Evolutionary conservation across 1,140 invertebrate species (phyloP).

Genomic region (Artemia franciscana): DNA sequence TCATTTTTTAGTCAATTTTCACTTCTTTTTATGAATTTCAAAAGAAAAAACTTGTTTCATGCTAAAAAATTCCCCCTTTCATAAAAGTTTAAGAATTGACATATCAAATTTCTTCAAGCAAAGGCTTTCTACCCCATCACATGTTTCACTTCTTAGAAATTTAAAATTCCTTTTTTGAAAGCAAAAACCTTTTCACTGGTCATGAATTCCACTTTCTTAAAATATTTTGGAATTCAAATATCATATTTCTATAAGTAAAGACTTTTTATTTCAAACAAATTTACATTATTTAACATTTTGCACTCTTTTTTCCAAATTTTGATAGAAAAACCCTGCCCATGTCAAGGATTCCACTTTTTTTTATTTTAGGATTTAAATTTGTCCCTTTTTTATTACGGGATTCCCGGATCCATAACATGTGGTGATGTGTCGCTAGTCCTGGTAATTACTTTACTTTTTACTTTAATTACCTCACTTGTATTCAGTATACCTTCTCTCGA

Average conservation of each 20-base stretch:
- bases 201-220: not conserved
- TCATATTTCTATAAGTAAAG: not conserved
- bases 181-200: not conserved
- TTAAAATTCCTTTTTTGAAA: not conserved
- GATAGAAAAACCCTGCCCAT: no score
- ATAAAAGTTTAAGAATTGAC: no score
- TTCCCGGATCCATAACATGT: not conserved
- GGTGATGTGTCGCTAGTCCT: no score
- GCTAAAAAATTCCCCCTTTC: no score
- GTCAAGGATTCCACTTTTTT: not conserved
- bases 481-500: not conserved
- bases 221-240: not conserved
- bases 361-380: not conserved
- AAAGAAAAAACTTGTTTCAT: no score
- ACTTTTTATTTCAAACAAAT: not conserved
- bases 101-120: no score
- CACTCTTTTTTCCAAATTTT: not conserved
- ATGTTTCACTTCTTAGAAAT: no score
- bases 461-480: not conserved
- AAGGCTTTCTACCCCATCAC: no score
- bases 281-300: not conserved
- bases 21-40: no score
- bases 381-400: not conserved
- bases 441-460: not conserved
- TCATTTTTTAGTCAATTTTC: no score